Base-by-base conservation (phyloP, 2,888 invertebrate genomes). In the Gymnosoma rotundatum region DNA sequence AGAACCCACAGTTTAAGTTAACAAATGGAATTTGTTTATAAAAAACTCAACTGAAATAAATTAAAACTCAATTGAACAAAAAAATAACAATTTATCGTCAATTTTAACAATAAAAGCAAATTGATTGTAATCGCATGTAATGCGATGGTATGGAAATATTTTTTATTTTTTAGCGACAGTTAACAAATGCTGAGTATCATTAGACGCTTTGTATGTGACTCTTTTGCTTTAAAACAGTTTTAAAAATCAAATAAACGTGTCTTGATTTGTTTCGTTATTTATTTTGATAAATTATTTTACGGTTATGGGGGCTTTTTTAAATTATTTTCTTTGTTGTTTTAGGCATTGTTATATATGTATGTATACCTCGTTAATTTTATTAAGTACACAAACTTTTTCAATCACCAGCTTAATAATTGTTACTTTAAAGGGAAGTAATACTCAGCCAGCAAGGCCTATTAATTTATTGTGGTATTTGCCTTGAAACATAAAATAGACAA, bases 91-190 rank as follows among this genome's bases (percentile, higher is more conserved):
- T 78, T 61, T 38, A n/a, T 80, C 75, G 56, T 50, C n/a, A 70
- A 50, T 50, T 58, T 66, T 10, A 72, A 50, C 18, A 75, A 69
- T 75, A 67, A 70, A 75, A 63, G 18, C 21, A 86, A 88, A 88
- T 88, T 86, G 87, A 87, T 87, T 86, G 85, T 87, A 87, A 88
- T 87, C 87, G 76, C 85, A 61, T 87, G 84, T 86, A 84, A 84
- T 76, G 7, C 20, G 58, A 1, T 78, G 78, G 76, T 78, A 50
- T 25, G 25, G n/a, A 63, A 69, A 36, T 69, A 74, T 52, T 75
- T 63, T 42, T 61, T 69, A 74, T 52, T 75, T 63, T 42, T 61
- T 72, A 38, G 58, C 7, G 54, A 54, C 58, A 58, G 25, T 42
- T 50, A 20, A 36, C 20, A 6, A 10, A 0, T 52, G n/a, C 18